Conservation (phyloP, 2,888 invertebrate species). For the Ophioninae sp. region DNA sequence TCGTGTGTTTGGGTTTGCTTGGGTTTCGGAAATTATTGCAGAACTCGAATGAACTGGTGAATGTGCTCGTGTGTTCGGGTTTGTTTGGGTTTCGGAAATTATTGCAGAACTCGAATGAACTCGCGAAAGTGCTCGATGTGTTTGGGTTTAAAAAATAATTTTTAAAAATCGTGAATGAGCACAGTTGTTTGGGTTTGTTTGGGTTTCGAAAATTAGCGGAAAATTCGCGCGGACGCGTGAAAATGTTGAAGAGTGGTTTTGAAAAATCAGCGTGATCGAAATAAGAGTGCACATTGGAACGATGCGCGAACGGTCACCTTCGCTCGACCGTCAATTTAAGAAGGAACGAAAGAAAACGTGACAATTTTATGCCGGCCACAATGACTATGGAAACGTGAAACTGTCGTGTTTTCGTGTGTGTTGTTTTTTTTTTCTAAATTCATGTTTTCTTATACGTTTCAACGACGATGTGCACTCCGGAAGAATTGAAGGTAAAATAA, state of each 20-base stretch:
- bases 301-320: constrained; percentile 53
- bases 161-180: no score
- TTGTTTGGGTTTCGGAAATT: no score
- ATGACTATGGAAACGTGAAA: constrained; percentile 23
- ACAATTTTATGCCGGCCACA: neutral
- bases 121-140: no score
- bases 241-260: constrained; percentile 12
- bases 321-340: constrained; percentile 30
- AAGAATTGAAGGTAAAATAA: constrained; percentile 82
- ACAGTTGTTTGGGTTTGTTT: no score
- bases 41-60: no score
- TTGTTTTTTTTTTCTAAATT: neutral
- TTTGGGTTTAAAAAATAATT: no score
- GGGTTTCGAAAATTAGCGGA: neutral
- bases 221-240: constrained; percentile 38
- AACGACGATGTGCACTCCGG: constrained; percentile 81
- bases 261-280: constrained; percentile 20
- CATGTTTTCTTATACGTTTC: constrained; percentile 16
- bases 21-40: no score
- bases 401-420: neutral
- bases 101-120: no score
- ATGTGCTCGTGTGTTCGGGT: no score
- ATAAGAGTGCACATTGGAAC: constrained; percentile 21
- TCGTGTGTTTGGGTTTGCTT: neutral
- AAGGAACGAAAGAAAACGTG: constrained; percentile 19